Evolutionary conservation across 1,140 invertebrate genomes (phyloP), one percentile per base, ranked within the genome.

Genomic region (Lepidurus arcticus): DNA sequence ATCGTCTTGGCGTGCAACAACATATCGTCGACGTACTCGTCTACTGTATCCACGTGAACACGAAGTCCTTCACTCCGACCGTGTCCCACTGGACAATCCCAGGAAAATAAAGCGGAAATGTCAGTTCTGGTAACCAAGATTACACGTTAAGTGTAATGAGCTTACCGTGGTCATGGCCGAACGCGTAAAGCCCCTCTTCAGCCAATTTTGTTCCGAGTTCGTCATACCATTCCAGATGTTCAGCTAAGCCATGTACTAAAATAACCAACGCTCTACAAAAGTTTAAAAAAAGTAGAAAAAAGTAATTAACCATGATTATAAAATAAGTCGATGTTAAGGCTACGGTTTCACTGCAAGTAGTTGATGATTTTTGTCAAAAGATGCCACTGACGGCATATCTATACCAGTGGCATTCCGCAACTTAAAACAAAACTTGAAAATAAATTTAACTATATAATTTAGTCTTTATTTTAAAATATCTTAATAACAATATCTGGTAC

Each of bases 91-190:
- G 80, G 13, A 81, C 81, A 65, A 81, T 45, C 43, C 73, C 75
- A 79, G 76, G 21, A 76, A 76, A 43, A 47, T 34, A n/a, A 65
- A 26, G 42, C 26, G 44, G 21, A 65, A n/a, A 13, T 13, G 53
- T 65, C 45, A 65, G 53, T n/a, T 7, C 21, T 13, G n/a, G 1
- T 21, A 47, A 34, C 34, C 2, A 65, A 65, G 3, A 10, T 42
- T 44, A 43, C 44, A 73, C 73, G n/a, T 10, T 5, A 34, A 73
- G 44, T 26, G 4, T 42, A 42, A 26, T 44, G 43, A 16, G 79
- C 82, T 84, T 83, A 86, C 85, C 81, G 81, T 87, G 86, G 81
- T 87, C 86, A 82, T 87, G 86, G 13, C 84, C 80, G 81, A 86
- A 86, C 3, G 85, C 85, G 47, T 84, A 83, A 42, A 83, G 83